Evolutionary conservation across 2,113 vertebrate species (phyloP), one percentile per base, ranked within the genome.

Genomic region (Odobenus rosmarus): DNA sequence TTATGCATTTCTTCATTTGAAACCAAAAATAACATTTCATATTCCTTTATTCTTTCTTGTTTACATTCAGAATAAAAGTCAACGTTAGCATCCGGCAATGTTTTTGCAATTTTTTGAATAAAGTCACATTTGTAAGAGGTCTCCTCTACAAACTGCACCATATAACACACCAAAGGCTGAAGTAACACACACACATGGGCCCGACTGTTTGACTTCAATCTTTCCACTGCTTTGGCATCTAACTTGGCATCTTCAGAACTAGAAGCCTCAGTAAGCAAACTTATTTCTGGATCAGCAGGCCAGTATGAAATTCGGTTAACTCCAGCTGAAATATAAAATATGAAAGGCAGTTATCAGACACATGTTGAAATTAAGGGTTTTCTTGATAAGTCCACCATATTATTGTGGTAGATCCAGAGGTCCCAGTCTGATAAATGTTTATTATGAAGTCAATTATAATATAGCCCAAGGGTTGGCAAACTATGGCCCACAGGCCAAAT

Each of bases 231-330:
- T 96, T 99, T 98, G 49, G 99, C 99, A 96, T 99, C 99, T 84
- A 99, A 98, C 53, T 98, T 98, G 8, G 99, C 99, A 89, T 99
- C 99, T 87, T 99, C 99, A 5, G 96, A 97, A 91, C 95, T 97
- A 81, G 95, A 81, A 0, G 76, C 90, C 81, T 98, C 98, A 0
- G 96, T 97, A 91, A 98, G 98, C 98, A 99, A 98, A 98, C 99
- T 99, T 97, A 99, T 98, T 98, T 99, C 99, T 39, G 99, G 99
- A 98, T 99, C 99, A 76, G 99, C 99, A 8, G 99, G 99, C 99
- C 99, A 99, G 89, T 99, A 99, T 51, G 99, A 99, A 98, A 99
- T 99, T 98, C 99, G 99, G 98, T 99, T 99, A 97, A 99, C 99
- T 51, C 99, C 99, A 62, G 99, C 99, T 99, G 98, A 93, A 99